A percentile compares a stretch with the other conserved stretches of the same genome.
These are phyloP conservation scores for Ethmia dodecea DNA, from an alignment of 2,888 invertebrate genomes.

Conservation along the genomic window DNA sequence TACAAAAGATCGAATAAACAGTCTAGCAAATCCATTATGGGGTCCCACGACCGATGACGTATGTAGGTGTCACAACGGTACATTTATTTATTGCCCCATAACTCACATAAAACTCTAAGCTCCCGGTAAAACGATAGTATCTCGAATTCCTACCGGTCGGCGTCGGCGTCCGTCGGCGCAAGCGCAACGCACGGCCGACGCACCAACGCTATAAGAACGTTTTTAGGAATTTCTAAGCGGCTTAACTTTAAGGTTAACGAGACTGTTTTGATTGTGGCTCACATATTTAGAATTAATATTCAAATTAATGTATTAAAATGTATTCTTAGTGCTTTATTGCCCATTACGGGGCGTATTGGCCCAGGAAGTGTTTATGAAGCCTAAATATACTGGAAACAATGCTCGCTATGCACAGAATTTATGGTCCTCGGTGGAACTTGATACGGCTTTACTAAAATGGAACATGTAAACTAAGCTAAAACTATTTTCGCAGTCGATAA, in stretches of 20 bases:
- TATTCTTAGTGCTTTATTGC: conserved; percentile 20
- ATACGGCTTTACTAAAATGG: conserved; percentile 24
- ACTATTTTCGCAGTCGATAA: conserved; percentile 26
- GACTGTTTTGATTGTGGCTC: conserved; percentile 50
- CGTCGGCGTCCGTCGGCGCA: background rate
- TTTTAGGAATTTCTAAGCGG: conserved; percentile 49
- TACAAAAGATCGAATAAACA: conserved; percentile 21
- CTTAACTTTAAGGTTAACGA: conserved; percentile 57
- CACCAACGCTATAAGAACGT: conserved; percentile 5
- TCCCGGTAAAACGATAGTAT: conserved; percentile 60
- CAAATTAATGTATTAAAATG: conserved; percentile 32
- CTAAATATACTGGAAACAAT: conserved; percentile 32
- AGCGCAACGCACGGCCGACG: background rate
- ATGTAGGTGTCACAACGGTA: conserved; percentile 67
- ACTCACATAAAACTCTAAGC: conserved; percentile 70
- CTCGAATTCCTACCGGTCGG: conserved; percentile 56
- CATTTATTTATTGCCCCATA: conserved; percentile 69
- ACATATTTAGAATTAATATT: conserved; percentile 59
- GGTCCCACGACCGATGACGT: conserved; percentile 47
- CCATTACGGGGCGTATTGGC: conserved; percentile 21
- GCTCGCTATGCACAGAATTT: conserved; percentile 22
- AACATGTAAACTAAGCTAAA: conserved; percentile 25
- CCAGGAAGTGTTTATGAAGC: conserved; percentile 25
- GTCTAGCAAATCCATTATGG: conserved; percentile 36
- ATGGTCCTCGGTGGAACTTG: conserved; percentile 26